phyloP scores from a whole-genome alignment of 2,888 invertebrate genomes.

The Sesia bembeciformis region DNA sequence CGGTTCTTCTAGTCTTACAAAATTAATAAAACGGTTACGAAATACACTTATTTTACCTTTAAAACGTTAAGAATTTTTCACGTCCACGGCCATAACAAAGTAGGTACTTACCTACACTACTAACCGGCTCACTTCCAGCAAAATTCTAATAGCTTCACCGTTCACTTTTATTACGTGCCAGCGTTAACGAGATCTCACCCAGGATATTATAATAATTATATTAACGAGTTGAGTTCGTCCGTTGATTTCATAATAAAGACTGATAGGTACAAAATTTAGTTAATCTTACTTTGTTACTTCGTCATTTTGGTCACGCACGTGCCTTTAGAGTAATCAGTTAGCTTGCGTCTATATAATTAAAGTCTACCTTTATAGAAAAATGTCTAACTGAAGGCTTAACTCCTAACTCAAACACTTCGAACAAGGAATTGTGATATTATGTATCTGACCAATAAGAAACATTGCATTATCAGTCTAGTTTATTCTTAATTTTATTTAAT shows the following conservation, averaged over 20 bases:
- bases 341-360: no score
- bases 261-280: neutral
- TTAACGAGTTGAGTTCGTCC: slow-evolving; percentile 33
- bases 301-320: neutral
- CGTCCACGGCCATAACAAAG: neutral
- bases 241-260: slow-evolving; percentile 7
- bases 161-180: slow-evolving; percentile 41
- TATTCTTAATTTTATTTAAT: no score
- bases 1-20: neutral
- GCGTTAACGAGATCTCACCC: slow-evolving; percentile 37
- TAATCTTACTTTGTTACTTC: neutral
- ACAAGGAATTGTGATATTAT: no score
- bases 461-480: no score
- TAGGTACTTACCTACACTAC: neutral
- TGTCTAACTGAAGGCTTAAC: no score
- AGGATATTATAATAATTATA: slow-evolving; percentile 39
- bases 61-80: neutral
- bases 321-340: no score
- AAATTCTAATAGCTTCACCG: slow-evolving; percentile 19
- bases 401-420: no score
- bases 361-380: no score
- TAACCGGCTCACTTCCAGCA: slow-evolving; percentile 9
- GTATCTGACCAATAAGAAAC: no score
- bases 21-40: neutral
- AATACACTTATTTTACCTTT: neutral